Evolutionary conservation across 2,113 vertebrate genomes (phyloP).

Genomic region (Pao palembangensis): DNA sequence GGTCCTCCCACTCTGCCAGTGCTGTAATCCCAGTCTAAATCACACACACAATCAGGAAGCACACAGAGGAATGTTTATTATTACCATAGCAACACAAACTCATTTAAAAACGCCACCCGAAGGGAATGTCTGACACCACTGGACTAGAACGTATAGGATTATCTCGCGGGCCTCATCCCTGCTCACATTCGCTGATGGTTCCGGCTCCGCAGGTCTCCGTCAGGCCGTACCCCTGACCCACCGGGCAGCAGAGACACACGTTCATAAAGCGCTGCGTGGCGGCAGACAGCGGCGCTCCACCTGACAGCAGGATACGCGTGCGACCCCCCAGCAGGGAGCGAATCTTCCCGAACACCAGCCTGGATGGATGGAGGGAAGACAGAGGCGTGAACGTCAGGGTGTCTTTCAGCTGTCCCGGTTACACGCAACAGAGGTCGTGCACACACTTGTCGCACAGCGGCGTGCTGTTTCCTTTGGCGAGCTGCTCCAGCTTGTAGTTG

Average conservation of each 20-base stretch:
- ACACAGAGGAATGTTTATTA: constrained; percentile 34
- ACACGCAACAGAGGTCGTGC: background rate
- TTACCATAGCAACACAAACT: constrained; percentile 34
- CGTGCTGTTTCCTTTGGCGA: constrained; percentile 83
- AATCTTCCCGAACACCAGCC: constrained; percentile 89
- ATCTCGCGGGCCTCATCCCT: no score
- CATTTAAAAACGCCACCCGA: constrained; percentile 43
- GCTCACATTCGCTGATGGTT: constrained; percentile 85
- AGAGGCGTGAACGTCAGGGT: background rate
- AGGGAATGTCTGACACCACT: constrained; percentile 21
- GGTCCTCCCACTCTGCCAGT: constrained; percentile 94
- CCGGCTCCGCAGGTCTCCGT: constrained; percentile 90
- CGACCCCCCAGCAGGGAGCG: constrained; percentile 86
- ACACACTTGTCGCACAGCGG: constrained; percentile 89
- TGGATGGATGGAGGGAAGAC: constrained; percentile 43
- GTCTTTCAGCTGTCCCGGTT: background rate
- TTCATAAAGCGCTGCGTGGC: constrained; percentile 96
- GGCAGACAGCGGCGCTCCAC: constrained; percentile 90
- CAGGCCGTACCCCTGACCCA: constrained; percentile 93
- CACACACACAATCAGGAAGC: constrained; percentile 26
- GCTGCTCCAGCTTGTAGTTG: constrained; percentile 97
- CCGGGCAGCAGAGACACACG: constrained; percentile 93
- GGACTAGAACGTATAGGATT: no score
- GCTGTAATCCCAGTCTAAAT: constrained; percentile 91
- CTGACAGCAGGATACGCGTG: constrained; percentile 84